Base-by-base conservation (phyloP, 2,888 invertebrate genomes). In the Rutpela maculata region DNA sequence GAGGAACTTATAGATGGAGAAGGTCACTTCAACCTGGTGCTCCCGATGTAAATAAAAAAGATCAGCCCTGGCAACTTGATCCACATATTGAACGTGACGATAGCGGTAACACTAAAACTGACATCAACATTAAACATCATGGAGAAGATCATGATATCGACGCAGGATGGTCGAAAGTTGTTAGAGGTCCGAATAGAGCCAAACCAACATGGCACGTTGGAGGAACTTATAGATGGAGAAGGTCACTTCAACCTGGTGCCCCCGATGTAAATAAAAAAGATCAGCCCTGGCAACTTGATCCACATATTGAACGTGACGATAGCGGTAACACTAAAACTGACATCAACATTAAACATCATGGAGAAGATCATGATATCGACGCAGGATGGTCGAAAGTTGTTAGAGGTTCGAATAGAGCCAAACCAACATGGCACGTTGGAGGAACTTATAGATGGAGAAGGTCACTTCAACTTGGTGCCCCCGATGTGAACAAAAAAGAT, bases 271-370 rank as follows among this genome's bases (percentile, higher is more conserved):
- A 62, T 31, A 35, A 57, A 0, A 55, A 75, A n/a, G 56, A 75
- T 31, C 59, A 75, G 22, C 75, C 75, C 15, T 81, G 81, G 81
- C 74, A 77, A n/a, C 71, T 79, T 1, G 79, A 76, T 22, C 79
- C 79, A 2, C 70, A 77, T 71, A 43, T 81, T 22, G 74, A 50
- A 57, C 56, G 77, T 18, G 78, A 75, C 11, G 78, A 74, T 3
- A 31, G 70, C 43, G 80, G 82, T 5, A 82, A 80, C 59, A 80
- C 80, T 43, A 67, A 50, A 62, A 70, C 79, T 7, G 63, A 68
- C 10, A 22, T 43, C 38, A 70, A 60, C 17, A 38, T 70, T 7
- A 43, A 70, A 60, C 70, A 17, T 9, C 70, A 70, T 19, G 38
- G 59, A 12, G 60, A 70, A 6, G 55, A 75, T 60, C 68, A 62